phyloP scores from a whole-genome alignment of 2,888 invertebrate genomes.

The Campopleginae sp. region DNA sequence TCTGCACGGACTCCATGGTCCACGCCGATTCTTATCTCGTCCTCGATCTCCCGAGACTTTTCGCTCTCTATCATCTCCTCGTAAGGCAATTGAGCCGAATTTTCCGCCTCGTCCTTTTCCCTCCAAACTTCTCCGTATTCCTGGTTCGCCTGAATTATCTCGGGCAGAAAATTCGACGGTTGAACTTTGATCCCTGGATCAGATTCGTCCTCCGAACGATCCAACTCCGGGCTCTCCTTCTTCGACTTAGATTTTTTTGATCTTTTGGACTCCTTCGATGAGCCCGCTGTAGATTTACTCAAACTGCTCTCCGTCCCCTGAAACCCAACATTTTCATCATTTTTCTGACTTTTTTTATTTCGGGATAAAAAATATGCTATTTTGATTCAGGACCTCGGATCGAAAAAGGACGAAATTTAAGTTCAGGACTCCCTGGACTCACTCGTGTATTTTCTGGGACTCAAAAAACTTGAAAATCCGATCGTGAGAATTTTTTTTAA shows the following conservation, averaged over 20 bases:
- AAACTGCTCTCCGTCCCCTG: slow-evolving; percentile 91
- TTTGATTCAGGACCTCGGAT: not conserved
- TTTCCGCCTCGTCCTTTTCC: slow-evolving; percentile 90
- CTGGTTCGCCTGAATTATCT: slow-evolving; percentile 89
- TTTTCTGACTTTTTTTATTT: too few relatives aligned
- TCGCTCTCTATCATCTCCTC: slow-evolving; percentile 93
- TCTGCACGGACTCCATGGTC: slow-evolving; percentile 91
- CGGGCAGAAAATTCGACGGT: slow-evolving; percentile 90
- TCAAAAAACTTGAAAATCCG: too few relatives aligned
- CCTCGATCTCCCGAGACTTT: slow-evolving; percentile 92
- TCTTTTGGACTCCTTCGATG: slow-evolving; percentile 92
- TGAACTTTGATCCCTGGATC: slow-evolving; percentile 89
- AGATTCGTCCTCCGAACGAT: slow-evolving; percentile 87
- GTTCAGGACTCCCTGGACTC: too few relatives aligned
- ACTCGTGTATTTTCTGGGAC: too few relatives aligned
- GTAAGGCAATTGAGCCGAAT: slow-evolving; percentile 91
- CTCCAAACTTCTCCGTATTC: slow-evolving; percentile 95
- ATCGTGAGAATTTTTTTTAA: too few relatives aligned
- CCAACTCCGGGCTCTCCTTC: slow-evolving; percentile 86
- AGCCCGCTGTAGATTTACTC: slow-evolving; percentile 91
- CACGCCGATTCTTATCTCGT: slow-evolving; percentile 92
- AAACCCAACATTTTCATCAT: not conserved
- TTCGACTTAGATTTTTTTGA: slow-evolving; percentile 90
- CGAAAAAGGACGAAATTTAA: too few relatives aligned
- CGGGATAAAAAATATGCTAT: slow-evolving; percentile 18